Conservation (phyloP, 2,888 invertebrate genomes). For the Chalcis sispes region DNA sequence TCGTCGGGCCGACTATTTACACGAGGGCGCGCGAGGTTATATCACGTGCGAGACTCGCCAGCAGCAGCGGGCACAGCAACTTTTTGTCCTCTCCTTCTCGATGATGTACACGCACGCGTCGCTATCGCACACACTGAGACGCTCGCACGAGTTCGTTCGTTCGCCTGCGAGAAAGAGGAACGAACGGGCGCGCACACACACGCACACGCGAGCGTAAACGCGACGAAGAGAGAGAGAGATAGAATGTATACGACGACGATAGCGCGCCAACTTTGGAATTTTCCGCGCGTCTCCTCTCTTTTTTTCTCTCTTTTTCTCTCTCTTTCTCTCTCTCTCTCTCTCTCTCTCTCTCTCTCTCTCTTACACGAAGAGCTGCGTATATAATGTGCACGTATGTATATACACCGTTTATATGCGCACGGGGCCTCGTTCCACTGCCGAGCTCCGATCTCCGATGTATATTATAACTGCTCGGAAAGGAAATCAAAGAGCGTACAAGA, state of each 20-base stretch:
- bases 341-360: neutral
- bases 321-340: slow-evolving; percentile 7
- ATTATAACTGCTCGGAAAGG: too few relatives aligned
- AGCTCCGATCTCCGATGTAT: too few relatives aligned
- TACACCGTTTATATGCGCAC: too few relatives aligned
- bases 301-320: neutral
- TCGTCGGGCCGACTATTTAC: slow-evolving; percentile 28
- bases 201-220: slow-evolving; percentile 13
- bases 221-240: too few relatives aligned
- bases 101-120: neutral
- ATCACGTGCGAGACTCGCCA: slow-evolving; percentile 14
- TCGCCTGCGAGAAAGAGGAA: neutral
- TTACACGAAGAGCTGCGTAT: neutral
- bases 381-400: neutral
- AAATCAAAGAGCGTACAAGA: neutral
- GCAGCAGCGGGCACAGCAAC: too few relatives aligned
- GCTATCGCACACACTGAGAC: neutral
- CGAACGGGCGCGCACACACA: slow-evolving; percentile 1
- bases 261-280: slow-evolving; percentile 43
- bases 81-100: neutral
- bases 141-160: too few relatives aligned
- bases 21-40: slow-evolving; percentile 11
- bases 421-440: too few relatives aligned
- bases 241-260: neutral
- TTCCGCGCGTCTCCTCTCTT: slow-evolving; percentile 27